Evolutionary conservation across 2,113 vertebrate species (phyloP).

Genomic region (Motacilla tschutschensis): DNA sequence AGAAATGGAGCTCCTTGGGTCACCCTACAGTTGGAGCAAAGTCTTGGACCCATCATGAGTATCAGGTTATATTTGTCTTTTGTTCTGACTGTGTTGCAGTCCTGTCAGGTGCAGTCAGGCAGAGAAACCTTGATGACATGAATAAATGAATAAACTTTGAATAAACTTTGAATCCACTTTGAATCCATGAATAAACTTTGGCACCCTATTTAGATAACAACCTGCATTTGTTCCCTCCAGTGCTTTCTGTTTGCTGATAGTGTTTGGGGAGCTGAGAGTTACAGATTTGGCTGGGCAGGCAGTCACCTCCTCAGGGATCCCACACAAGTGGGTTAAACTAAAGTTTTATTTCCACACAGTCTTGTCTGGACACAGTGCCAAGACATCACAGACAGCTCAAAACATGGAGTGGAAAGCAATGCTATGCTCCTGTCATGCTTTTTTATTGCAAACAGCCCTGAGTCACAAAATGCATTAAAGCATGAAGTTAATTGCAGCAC

Average conservation of each 20-base stretch:
- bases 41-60: not conserved
- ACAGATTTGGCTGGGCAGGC: not conserved
- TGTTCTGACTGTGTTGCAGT: not conserved
- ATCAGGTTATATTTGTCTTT: not conserved
- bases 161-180: not conserved
- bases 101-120: not conserved
- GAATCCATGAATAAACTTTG: not conserved
- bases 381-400: not conserved
- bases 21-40: not conserved
- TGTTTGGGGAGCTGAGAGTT: not conserved
- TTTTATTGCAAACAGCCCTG: slow-evolving; percentile 1
- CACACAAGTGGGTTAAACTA: slow-evolving; percentile 63
- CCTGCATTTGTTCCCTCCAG: not conserved
- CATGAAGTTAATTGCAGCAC: not conserved
- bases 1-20: not conserved
- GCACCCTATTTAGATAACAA: not conserved
- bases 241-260: not conserved
- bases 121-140: not conserved
- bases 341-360: slow-evolving; percentile 23
- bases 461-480: not conserved
- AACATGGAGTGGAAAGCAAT: slow-evolving; percentile 24
- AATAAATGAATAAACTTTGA: not conserved
- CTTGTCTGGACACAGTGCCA: not conserved
- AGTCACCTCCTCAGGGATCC: slow-evolving; percentile 26
- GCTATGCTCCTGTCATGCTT: slow-evolving; percentile 5